Evolutionary conservation across 2,888 invertebrate genomes (phyloP), one percentile per base, ranked within the genome.

Genomic region (Aleiodes leptofemur): DNA sequence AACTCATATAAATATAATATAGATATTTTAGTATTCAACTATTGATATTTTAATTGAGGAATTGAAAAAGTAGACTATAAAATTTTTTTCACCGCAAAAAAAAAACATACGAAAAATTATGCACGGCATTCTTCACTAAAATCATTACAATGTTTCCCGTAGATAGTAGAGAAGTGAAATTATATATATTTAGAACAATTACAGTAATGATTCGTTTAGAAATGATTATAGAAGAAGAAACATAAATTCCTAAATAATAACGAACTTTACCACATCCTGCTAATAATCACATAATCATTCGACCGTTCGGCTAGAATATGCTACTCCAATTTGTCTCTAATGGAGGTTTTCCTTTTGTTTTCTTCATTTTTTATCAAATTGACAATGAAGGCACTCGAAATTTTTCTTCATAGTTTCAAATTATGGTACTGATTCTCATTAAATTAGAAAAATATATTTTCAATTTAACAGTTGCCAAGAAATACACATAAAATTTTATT

Each of bases 191-290:
- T 78, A 83, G 81, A 85, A 86, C 81, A 84, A 82, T 83, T 82
- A 82, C 77, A 83, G 83, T 73, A 80, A 82, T 84, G 84, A 81
- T 56, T 81, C 77, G 83, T 85, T 86, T 80, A 82, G 84, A 83
- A 81, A 79, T 82, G 72, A 78, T 76, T 76, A 68, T 79, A 80
- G 81, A 82, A 77, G 76, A 66, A 71, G 68, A 80, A 82, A 84
- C 83, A 85, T 80, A 83, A 83, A 83, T 83, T 84, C 83, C 84
- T 85, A 84, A 86, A 87, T 82, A 85, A 84, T 86, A 86, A 87
- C 84, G 86, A 86, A 81, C 79, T 83, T 83, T 84, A 84, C 83
- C 85, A 83, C 81, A 84, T 84, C 85, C 83, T 85, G 84, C 83
- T 85, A 84, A 83, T 13, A 84, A 87, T 85, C 86, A 86, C 85